Evolutionary conservation across 1,140 invertebrate species (phyloP).

Genomic region (Drosophila orosa): DNA sequence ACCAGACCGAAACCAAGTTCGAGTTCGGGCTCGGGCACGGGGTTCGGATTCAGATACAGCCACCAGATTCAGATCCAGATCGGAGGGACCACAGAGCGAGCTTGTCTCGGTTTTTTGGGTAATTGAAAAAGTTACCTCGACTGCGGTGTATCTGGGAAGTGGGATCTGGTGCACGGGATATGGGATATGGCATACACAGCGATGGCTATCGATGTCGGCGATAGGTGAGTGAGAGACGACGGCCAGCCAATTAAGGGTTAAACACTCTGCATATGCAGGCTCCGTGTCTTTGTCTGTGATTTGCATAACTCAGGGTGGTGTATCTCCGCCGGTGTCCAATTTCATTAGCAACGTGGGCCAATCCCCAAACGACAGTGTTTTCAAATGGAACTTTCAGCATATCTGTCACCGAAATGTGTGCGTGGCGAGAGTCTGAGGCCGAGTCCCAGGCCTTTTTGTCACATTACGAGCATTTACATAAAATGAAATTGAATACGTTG

Average conservation of each 20-base stretch:
- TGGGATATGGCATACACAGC: slow-evolving; percentile 46
- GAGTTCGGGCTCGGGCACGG: slow-evolving; percentile 5
- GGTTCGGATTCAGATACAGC: slow-evolving; percentile 10
- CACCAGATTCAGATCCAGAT: slow-evolving; percentile 25
- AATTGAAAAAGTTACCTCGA: slow-evolving; percentile 74
- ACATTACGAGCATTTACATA: slow-evolving; percentile 80
- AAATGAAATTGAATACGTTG: slow-evolving; percentile 79
- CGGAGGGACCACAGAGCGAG: slow-evolving; percentile 34
- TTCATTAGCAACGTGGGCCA: slow-evolving; percentile 71
- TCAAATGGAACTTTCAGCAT: slow-evolving; percentile 70
- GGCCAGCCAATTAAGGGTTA: slow-evolving; percentile 80
- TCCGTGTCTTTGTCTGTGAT: slow-evolving; percentile 48
- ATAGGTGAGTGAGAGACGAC: slow-evolving; percentile 65
- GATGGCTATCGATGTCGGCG: slow-evolving; percentile 77
- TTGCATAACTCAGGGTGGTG: slow-evolving; percentile 79
- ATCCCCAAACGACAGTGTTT: slow-evolving; percentile 59
- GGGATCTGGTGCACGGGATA: slow-evolving; percentile 18
- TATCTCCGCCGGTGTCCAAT: slow-evolving; percentile 73
- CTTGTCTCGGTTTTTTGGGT: slow-evolving; percentile 42
- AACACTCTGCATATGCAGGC: slow-evolving; percentile 77
- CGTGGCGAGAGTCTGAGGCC: slow-evolving; percentile 5
- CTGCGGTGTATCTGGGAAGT: slow-evolving; percentile 21
- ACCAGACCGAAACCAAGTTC: neutral
- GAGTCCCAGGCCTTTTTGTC: slow-evolving; percentile 60
- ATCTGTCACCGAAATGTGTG: slow-evolving; percentile 80